Base-by-base conservation (phyloP, 1,140 invertebrate species). In the Drosophila elegans region DNA sequence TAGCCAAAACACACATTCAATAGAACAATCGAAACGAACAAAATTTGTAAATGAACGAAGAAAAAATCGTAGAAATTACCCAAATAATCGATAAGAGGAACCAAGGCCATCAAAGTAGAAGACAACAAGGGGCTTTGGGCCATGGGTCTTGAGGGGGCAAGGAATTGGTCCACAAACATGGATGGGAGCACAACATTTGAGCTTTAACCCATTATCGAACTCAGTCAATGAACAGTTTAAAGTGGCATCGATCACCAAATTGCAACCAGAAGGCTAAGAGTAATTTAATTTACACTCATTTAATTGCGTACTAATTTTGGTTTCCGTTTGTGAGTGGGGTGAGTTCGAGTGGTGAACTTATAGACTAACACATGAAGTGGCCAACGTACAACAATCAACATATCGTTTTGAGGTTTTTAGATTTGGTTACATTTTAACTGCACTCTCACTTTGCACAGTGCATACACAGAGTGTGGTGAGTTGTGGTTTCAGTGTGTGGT, bases 381-480 rank as follows among this genome's bases (percentile, higher is more conserved):
- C 32, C 10, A 66, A 71, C 42, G 66, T 77, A 85, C 77, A 84
- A 83, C 80, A 83, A 62, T 75, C 63, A 79, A 53, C 67, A 79
- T 63, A 67, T 60, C 49, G 13, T 13, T 63, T 44, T 64, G 27
- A 6, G 32, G 39, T 38, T 53, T 42, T 48, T 59, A 10, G 32
- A 45, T 73, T 75, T 48, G 49, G 46, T 48, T 10, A 61, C 38
- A 46, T 57, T 57, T 54, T 21, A 36, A 68, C 44, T 63, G 64
- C 21, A 51, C 45, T 66, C 55, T 39, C 60, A 49, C 64, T 78
- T 85, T 85, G 82, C 82, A 82, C 80, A 83, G 81, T 83, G 80
- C 80, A 83, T 79, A 79, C 80, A 79, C 61, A 55, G 60, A 49
- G 32, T 63, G 52, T 42, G 46, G 57, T 48, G 55, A 46, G 49